phyloP scores from a whole-genome alignment of 1,140 invertebrate species.

The Oedothorax gibbosus region DNA sequence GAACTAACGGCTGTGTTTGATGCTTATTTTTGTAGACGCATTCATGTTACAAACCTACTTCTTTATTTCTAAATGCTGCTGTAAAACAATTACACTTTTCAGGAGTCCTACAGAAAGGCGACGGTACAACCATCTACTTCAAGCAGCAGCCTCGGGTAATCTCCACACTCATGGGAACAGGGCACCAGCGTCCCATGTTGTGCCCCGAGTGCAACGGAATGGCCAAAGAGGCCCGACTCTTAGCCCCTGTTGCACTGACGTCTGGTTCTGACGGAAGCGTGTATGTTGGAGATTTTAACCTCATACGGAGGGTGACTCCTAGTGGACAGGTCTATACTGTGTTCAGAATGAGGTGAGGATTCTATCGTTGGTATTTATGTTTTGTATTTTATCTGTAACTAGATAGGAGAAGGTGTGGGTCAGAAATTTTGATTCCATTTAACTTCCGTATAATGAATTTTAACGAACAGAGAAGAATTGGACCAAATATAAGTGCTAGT shows the following conservation, averaged over 20 bases:
- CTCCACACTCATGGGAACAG: constrained; percentile 90
- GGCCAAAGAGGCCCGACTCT: constrained; percentile 82
- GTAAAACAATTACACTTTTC: constrained; percentile 74
- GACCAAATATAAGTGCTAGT: too few relatives aligned
- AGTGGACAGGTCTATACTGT: constrained; percentile 74
- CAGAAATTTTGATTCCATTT: too few relatives aligned
- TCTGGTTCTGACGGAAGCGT: constrained; percentile 91
- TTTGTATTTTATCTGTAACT: too few relatives aligned
- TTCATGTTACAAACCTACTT: too few relatives aligned
- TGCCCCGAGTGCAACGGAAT: constrained; percentile 82
- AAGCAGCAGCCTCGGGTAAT: constrained; percentile 93
- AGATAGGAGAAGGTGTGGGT: too few relatives aligned
- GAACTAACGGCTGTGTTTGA: too few relatives aligned
- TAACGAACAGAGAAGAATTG: too few relatives aligned
- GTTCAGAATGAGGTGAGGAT: constrained; percentile 60
- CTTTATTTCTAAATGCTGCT: background rate
- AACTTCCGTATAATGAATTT: too few relatives aligned
- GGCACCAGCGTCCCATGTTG: constrained; percentile 86
- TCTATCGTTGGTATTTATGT: background rate
- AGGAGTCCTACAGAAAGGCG: constrained; percentile 96
- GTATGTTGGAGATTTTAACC: constrained; percentile 95
- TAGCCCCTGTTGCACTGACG: constrained; percentile 91
- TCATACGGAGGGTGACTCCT: constrained; percentile 90
- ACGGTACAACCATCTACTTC: constrained; percentile 95
- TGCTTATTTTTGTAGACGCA: too few relatives aligned